Percentiles rank a stretch among this genome's conserved stretches.
Conservation (phyloP, 2,797 vertebrate genomes). For the Tenualosa thibaudeaui region DNA sequence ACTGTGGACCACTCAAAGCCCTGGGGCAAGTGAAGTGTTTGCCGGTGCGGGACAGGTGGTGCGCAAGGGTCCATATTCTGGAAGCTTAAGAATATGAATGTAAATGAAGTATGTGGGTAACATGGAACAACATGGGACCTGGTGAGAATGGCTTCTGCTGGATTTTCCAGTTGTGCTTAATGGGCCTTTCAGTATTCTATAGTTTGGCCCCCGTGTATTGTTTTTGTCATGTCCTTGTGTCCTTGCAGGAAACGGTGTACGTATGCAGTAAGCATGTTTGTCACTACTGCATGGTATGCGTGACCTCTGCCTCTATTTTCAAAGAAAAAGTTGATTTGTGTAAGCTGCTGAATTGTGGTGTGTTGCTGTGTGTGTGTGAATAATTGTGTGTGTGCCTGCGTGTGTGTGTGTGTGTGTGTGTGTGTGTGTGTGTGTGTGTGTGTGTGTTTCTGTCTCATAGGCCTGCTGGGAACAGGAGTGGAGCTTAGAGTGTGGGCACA, state of each 20-base stretch:
- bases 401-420: slow-evolving; percentile 33
- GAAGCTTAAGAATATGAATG: neutral
- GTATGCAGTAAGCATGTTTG: neutral
- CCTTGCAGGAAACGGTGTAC: neutral
- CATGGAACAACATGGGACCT: neutral
- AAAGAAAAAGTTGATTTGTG: neutral
- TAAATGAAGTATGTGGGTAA: neutral
- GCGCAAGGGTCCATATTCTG: neutral
- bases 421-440: slow-evolving; percentile 41
- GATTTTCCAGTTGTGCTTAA: neutral
- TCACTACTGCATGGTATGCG: too few species aligned
- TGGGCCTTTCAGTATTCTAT: neutral
- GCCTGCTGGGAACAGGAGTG: slow-evolving; percentile 58
- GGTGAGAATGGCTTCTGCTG: neutral
- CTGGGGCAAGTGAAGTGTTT: neutral
- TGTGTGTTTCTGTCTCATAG: slow-evolving; percentile 46
- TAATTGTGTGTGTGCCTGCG: slow-evolving; percentile 27
- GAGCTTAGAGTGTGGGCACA: slow-evolving; percentile 39
- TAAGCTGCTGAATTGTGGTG: slow-evolving; percentile 4
- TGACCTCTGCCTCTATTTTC: neutral
- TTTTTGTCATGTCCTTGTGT: neutral
- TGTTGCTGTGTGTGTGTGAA: slow-evolving; percentile 40
- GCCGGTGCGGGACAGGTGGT: neutral
- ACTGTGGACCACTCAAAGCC: neutral
- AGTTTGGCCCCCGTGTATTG: neutral